Conservation (phyloP, 2,797 vertebrate species). For the Ibycter americanus region DNA sequence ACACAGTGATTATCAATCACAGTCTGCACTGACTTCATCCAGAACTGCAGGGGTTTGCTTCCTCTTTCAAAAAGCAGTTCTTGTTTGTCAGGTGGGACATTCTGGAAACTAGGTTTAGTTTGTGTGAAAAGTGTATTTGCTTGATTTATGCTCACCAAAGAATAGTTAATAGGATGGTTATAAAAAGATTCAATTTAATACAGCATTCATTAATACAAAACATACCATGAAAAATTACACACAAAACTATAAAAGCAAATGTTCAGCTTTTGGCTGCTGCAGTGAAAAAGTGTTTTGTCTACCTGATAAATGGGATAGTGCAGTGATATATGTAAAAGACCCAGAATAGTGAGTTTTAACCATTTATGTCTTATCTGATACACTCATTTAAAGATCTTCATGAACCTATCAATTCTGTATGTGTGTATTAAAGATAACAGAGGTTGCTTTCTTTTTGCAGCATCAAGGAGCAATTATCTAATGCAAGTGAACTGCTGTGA, state of each 20-base stretch:
- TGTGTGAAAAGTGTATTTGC: background rate
- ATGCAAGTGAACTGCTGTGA: background rate
- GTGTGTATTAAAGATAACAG: background rate
- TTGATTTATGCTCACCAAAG: background rate
- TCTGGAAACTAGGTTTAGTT: background rate
- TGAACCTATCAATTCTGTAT: background rate
- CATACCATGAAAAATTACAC: background rate
- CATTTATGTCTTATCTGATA: background rate
- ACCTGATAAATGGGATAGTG: background rate
- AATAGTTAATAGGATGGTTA: background rate
- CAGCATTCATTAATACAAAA: background rate
- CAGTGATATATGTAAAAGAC: background rate
- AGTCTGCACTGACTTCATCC: background rate
- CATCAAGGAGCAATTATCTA: slow-evolving; percentile 27
- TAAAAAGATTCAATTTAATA: background rate
- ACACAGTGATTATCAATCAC: background rate
- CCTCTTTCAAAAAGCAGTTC: background rate
- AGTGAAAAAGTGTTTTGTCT: background rate
- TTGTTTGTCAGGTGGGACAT: background rate
- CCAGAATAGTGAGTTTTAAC: background rate
- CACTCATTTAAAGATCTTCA: background rate
- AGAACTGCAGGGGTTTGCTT: background rate
- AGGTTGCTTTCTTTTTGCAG: background rate
- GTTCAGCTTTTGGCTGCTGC: background rate
- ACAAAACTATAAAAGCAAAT: background rate